Conservation (phyloP, 2,888 invertebrate genomes). For the Tetragnatha montana region DNA sequence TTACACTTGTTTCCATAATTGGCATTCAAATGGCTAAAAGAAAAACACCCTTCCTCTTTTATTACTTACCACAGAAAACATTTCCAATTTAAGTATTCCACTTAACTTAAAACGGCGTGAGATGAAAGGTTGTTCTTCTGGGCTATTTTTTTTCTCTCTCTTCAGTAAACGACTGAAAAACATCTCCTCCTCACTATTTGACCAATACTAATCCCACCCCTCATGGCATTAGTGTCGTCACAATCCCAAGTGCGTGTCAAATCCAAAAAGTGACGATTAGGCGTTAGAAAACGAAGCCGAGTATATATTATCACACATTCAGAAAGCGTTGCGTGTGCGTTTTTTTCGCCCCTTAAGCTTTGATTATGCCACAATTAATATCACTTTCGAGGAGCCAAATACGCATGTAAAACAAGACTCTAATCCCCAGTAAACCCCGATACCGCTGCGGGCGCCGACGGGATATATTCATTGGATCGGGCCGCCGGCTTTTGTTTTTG, state of each 20-base stretch:
- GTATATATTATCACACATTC: slow-evolving; percentile 26
- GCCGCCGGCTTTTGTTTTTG: slow-evolving; percentile 27
- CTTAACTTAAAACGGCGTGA: background rate
- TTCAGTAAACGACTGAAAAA: background rate
- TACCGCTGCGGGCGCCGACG: slow-evolving; percentile 13
- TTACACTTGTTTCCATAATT: no score
- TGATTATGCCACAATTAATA: slow-evolving; percentile 57
- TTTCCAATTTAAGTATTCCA: background rate
- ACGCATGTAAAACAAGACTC: slow-evolving; percentile 41
- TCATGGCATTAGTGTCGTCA: background rate
- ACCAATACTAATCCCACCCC: background rate
- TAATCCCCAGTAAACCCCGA: slow-evolving; percentile 49
- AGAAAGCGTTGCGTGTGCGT: slow-evolving; percentile 34
- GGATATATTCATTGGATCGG: background rate
- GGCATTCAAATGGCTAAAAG: no score
- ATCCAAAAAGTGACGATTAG: slow-evolving; percentile 14
- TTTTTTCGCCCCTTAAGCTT: slow-evolving; percentile 36
- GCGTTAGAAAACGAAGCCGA: background rate
- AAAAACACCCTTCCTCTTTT: background rate
- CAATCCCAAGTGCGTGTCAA: slow-evolving; percentile 15
- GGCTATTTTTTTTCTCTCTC: background rate
- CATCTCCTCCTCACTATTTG: background rate
- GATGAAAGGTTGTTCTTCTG: background rate
- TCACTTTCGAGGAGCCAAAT: slow-evolving; percentile 39
- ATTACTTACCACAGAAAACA: background rate